Evolutionary conservation across 2,113 vertebrate species (phyloP), one percentile per base, ranked within the genome.

Genomic region (Plecotus auritus): DNA sequence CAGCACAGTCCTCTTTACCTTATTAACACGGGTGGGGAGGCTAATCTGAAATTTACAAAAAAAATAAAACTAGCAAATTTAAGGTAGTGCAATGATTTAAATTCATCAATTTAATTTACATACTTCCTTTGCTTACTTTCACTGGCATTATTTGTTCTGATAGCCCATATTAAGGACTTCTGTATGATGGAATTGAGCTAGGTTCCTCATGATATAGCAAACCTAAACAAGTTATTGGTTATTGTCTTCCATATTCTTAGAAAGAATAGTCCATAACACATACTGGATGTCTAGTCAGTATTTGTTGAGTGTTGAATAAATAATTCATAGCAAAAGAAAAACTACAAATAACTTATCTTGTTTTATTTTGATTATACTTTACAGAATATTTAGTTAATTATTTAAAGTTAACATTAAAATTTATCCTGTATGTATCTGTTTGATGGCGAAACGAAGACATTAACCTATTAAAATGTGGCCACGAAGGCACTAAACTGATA

Each of bases 301-400:
- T 70, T 82, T 91, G 51, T 13, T 86, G 59, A 86, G 91, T 67
- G 1, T 30, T 61, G 5, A 93, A 59, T 83, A 56, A 91, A 80
- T 81, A 88, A 86, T 26, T 10, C 49, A 70, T 51, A 74, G 13
- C 61, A 85, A 95, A 91, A 47, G 9, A 16, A 45, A 80, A 37
- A 40, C 37, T 51, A 47, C 10, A 72, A 88, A 69, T 74, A 4
- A 89, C 14, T 88, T 94, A 14, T 37, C 8, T 17, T 66, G 12
- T 69, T 49, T 45, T 78, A 73, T 78, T 84, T 93, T 45, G 69
- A 45, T 88, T 85, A 47, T 72, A 69, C 77, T 81, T 93, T 83
- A n/a, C 2, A 69, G 40, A 30, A 6, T 26, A 95, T 32, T 76
- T 89, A 22, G 14, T 54, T 23, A 66, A 66, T 47, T 45, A 66